Conservation (phyloP, 2,797 vertebrate species). For the Chelmon rostratus region DNA sequence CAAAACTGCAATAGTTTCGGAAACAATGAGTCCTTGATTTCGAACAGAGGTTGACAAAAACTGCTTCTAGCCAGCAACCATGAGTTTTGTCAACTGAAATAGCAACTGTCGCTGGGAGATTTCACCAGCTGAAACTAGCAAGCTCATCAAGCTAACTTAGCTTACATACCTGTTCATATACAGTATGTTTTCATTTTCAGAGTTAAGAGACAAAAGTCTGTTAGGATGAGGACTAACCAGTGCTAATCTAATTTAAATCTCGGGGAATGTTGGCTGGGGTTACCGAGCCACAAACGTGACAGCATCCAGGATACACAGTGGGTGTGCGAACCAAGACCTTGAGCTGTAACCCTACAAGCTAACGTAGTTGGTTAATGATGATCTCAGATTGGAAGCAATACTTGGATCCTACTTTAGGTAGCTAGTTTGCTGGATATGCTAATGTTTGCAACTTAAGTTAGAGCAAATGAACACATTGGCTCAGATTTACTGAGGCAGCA, state of each 20-base stretch:
- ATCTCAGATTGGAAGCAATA: too few relatives aligned
- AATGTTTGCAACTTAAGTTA: too few relatives aligned
- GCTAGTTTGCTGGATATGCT: too few relatives aligned
- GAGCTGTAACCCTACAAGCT: too few relatives aligned
- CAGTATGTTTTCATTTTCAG: not conserved
- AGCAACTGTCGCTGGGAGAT: not conserved
- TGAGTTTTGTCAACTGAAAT: not conserved
- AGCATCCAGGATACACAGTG: too few relatives aligned
- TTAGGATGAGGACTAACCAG: not conserved
- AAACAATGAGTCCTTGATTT: not conserved
- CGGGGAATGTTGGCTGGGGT: not conserved
- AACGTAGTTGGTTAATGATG: too few relatives aligned
- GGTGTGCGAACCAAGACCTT: too few relatives aligned
- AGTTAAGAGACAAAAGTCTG: too few relatives aligned
- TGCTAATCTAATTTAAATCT: not conserved
- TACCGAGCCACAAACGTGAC: too few relatives aligned
- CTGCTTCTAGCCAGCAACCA: not conserved
- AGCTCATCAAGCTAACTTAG: not conserved
- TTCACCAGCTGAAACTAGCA: not conserved
- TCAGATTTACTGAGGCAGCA: too few relatives aligned
- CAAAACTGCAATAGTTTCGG: not conserved
- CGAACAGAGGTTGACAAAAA: conserved; percentile 1
- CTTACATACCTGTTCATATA: not conserved
- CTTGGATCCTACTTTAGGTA: too few relatives aligned
- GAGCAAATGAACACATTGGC: too few relatives aligned